Conservation (phyloP, 2,888 invertebrate genomes). For the Callosobruchus maculatus region DNA sequence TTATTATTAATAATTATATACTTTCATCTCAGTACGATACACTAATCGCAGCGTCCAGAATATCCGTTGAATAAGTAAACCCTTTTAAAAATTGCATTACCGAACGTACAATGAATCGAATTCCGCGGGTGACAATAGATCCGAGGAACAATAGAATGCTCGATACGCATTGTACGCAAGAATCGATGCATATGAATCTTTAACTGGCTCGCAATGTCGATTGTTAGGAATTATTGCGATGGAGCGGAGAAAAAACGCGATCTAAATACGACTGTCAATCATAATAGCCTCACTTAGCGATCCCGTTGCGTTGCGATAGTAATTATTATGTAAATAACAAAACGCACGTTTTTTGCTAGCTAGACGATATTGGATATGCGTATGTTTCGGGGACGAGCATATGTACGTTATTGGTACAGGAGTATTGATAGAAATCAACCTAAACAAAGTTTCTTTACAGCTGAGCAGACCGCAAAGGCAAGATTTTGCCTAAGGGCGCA, state of each 20-base stretch:
- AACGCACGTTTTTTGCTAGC: neutral
- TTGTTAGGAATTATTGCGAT: neutral
- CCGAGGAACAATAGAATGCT: neutral
- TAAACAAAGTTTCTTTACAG: too few species aligned
- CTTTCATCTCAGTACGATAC: neutral
- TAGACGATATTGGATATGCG: neutral
- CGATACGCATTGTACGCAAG: neutral
- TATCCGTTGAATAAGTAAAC: neutral
- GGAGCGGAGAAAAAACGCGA: neutral
- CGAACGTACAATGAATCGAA: neutral
- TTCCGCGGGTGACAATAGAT: neutral
- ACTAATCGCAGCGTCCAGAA: neutral
- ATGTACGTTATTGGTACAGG: neutral
- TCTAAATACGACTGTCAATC: neutral
- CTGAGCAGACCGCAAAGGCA: too few species aligned
- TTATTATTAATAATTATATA: too few species aligned
- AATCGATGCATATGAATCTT: neutral
- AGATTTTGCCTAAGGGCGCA: too few species aligned
- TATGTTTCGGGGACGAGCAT: neutral
- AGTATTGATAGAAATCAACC: too few species aligned
- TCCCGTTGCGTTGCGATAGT: neutral
- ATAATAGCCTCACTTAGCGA: neutral
- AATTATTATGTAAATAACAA: neutral
- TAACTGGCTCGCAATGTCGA: neutral
- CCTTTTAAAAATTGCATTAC: neutral